phyloP scores from a whole-genome alignment of 2,888 invertebrate genomes.

The Penaeus monodon region DNA sequence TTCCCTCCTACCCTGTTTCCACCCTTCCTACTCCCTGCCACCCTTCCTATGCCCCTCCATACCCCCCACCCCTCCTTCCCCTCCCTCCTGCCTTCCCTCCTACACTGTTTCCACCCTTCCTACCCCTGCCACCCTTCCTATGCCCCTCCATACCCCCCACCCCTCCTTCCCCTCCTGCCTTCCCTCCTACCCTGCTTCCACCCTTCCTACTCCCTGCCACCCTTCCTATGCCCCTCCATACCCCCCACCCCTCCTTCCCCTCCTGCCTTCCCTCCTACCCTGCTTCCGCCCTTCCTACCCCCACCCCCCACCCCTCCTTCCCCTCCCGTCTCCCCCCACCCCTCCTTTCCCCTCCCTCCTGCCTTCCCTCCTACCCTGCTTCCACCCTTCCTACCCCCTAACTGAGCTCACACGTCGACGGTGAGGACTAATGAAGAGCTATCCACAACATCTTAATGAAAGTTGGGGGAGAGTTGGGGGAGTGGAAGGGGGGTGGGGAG shows the following conservation, averaged over 20 bases:
- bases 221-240: neutral
- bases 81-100: neutral
- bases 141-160: neutral
- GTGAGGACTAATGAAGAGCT: too few relatives aligned
- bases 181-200: neutral
- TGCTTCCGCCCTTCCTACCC: neutral
- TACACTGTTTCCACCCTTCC: neutral
- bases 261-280: conserved; percentile 68
- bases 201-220: neutral
- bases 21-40: neutral
- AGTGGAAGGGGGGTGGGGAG: too few relatives aligned
- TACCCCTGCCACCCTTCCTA: neutral
- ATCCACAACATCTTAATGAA: too few relatives aligned
- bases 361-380: conserved; percentile 68
- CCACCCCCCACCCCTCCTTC: neutral
- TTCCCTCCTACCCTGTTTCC: neutral
- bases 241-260: neutral
- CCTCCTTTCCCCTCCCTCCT: neutral
- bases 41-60: neutral
- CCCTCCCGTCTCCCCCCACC: neutral
- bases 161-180: neutral
- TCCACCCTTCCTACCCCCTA: neutral
- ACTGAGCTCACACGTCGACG: too few relatives aligned
- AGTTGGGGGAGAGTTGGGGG: too few relatives aligned
- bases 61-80: neutral